Base-by-base conservation (phyloP, 2,797 vertebrate species). In the Sciurus carolinensis region DNA sequence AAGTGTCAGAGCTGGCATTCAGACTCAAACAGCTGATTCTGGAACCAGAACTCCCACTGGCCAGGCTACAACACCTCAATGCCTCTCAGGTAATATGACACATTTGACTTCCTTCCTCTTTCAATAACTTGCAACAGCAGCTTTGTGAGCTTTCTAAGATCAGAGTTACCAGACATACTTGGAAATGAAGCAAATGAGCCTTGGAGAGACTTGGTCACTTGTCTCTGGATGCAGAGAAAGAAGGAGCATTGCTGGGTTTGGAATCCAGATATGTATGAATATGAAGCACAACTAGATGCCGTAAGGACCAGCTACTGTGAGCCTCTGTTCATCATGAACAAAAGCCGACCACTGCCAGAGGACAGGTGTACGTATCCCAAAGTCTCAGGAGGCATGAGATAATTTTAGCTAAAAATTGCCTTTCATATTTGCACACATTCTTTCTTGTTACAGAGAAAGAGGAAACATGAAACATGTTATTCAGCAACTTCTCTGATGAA, bases 361-460 rank as follows among this genome's bases (percentile, higher is more conserved):
- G 81, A 52, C 67, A 26, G 1, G 39, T 26, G 26, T n/a, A 83
- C 44, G 54, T 26, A 36, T 39, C 1, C 26, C 59, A 7, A 82
- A 17, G 84, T 84, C 75, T 87, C 54, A 30, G 22, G 14, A 12
- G 5, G 59, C n/a, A 54, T 2, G 9, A 95, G 54, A 79, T 64
- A 11, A 91, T 67, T 91, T 81, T 50, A 77, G 75, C n/a, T 28
- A 87, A 47, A 75, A 87, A 30, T 0, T 81, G 47, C 44, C 72
- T 95, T 92, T 87, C 9, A n/a, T 66, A n/a, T 33, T 64, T 39
- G 87, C 0, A 66, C 13, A 64, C 17, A 47, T 20, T 76, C n/a
- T 82, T 64, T 59, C 77, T 85, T 90, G 42, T 82, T 66, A 73
- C 5, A 94, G 39, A 92, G 76, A 87, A 76, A 76, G 54, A 79